Evolutionary conservation across 1,140 invertebrate species (phyloP).

Genomic region (Drosophila albomicans): DNA sequence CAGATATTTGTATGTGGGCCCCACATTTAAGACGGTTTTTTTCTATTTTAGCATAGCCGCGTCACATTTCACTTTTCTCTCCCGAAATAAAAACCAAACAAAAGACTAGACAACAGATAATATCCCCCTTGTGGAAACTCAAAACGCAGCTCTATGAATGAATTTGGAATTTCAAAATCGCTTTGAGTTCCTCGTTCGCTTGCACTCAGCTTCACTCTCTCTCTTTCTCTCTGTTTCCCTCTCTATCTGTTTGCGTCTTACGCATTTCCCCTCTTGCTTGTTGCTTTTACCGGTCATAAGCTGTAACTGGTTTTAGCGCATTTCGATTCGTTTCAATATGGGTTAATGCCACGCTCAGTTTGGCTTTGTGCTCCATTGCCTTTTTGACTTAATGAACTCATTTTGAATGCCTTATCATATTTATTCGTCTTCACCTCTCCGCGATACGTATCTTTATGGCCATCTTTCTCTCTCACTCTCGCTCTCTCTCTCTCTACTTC

Average conservation of each 20-base stretch:
- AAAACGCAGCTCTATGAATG: slow-evolving; percentile 36
- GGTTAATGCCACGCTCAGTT: slow-evolving; percentile 65
- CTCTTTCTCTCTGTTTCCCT: neutral
- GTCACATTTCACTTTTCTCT: slow-evolving; percentile 75
- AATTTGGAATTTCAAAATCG: slow-evolving; percentile 41
- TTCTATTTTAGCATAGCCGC: slow-evolving; percentile 64
- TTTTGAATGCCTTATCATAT: slow-evolving; percentile 58
- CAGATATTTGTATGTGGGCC: slow-evolving; percentile 47
- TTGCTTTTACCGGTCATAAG: slow-evolving; percentile 1
- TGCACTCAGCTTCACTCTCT: neutral
- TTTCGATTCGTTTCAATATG: slow-evolving; percentile 48
- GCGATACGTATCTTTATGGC: slow-evolving; percentile 36
- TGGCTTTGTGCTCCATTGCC: slow-evolving; percentile 43
- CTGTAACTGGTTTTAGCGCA: slow-evolving; percentile 45
- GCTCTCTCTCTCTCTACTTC: neutral
- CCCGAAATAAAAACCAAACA: neutral
- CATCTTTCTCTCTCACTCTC: slow-evolving; percentile 11
- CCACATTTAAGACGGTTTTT: slow-evolving; percentile 14
- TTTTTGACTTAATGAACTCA: slow-evolving; percentile 64
- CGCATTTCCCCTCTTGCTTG: neutral
- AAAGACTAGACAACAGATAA: neutral
- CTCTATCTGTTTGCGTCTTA: neutral
- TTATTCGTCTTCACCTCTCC: slow-evolving; percentile 50
- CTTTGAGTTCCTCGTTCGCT: slow-evolving; percentile 8
- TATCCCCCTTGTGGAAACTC: slow-evolving; percentile 29